phyloP scores from a whole-genome alignment of 2,797 vertebrate species.

The Emys orbicularis region DNA sequence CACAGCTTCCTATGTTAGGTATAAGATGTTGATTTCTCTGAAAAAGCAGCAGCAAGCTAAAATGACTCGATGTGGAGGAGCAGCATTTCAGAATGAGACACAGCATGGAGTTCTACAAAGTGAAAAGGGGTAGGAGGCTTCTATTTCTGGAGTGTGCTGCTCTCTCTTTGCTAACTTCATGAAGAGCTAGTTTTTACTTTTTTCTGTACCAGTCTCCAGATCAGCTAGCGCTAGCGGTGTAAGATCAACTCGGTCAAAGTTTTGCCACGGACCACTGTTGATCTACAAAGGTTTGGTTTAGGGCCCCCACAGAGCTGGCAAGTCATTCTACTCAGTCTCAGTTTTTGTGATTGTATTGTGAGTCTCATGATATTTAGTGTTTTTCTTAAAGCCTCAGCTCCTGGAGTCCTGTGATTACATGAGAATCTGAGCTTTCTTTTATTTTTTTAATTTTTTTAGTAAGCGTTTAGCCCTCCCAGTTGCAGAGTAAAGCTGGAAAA shows the following conservation, averaged over 20 bases:
- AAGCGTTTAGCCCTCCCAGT: not conserved
- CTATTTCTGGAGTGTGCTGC: slow-evolving; percentile 59
- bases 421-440: not conserved
- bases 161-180: not conserved
- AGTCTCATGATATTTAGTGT: fast-evolving
- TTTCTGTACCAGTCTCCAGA: slow-evolving; percentile 28
- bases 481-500: not conserved
- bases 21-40: slow-evolving; percentile 66
- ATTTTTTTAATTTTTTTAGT: not conserved
- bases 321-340: not conserved
- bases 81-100: slow-evolving; percentile 65
- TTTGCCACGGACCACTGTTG: slow-evolving; percentile 38
- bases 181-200: slow-evolving; percentile 21
- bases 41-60: slow-evolving; percentile 45
- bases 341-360: not conserved
- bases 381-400: not conserved
- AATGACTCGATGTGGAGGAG: slow-evolving; percentile 55
- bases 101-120: slow-evolving; percentile 70
- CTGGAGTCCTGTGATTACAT: fast-evolving
- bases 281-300: not conserved
- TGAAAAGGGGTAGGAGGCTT: slow-evolving; percentile 69
- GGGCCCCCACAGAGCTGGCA: not conserved
- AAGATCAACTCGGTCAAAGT: slow-evolving; percentile 23
- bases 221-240: slow-evolving; percentile 43
- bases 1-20: slow-evolving; percentile 18